Evolutionary conservation across 2,888 invertebrate genomes (phyloP).

Genomic region (Chelonus formosanus): DNA sequence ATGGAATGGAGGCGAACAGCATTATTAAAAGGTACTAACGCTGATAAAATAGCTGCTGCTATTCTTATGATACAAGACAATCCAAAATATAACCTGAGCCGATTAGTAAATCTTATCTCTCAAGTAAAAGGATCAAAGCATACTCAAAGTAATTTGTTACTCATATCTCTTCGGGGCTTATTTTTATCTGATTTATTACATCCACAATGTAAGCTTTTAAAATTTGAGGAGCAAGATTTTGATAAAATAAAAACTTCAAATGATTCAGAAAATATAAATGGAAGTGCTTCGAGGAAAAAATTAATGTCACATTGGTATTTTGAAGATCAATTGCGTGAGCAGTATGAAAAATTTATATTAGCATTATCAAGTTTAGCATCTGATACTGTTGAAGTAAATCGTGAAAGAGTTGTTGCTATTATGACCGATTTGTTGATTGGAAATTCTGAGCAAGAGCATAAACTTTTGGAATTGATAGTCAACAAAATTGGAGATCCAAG

Average conservation of each 20-base stretch:
- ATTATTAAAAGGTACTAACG: conserved; percentile 80
- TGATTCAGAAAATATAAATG: conserved; percentile 36
- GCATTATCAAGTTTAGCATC: conserved; percentile 78
- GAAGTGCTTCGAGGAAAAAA: conserved; percentile 69
- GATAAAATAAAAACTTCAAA: conserved; percentile 69
- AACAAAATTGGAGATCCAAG: conserved; percentile 97
- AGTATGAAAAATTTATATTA: conserved; percentile 78
- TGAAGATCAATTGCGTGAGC: conserved; percentile 86
- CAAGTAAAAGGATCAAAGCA: conserved; percentile 84
- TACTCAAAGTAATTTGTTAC: conserved; percentile 74
- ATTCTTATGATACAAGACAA: conserved; percentile 83
- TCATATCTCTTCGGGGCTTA: conserved; percentile 81
- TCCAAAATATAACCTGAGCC: conserved; percentile 79
- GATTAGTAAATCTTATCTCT: conserved; percentile 75
- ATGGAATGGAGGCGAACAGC: conserved; percentile 82
- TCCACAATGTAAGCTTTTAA: conserved; percentile 72
- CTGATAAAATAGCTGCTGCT: conserved; percentile 87
- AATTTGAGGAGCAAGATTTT: conserved; percentile 74
- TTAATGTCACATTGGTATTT: conserved; percentile 84
- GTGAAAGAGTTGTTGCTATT: conserved; percentile 80
- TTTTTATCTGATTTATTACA: conserved; percentile 77
- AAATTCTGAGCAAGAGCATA: conserved; percentile 87
- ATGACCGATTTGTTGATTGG: conserved; percentile 79
- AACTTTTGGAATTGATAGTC: conserved; percentile 81
- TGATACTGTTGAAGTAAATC: conserved; percentile 81